Evolutionary conservation across 2,797 vertebrate genomes (phyloP), one percentile per base, ranked within the genome.

Genomic region (Australoheros facetus): DNA sequence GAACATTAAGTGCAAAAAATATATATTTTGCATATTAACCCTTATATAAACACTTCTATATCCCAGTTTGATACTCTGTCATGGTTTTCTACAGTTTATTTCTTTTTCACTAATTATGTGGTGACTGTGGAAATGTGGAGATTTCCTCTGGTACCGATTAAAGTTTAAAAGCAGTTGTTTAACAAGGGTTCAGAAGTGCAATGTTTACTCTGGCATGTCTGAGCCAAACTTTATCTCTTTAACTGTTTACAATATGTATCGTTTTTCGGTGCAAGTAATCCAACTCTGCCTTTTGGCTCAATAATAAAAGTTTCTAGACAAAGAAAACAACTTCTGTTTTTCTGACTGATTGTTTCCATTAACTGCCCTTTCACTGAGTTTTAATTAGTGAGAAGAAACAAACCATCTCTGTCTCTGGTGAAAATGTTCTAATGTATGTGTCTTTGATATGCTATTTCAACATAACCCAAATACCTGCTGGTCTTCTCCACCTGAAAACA

Each of bases 271-370:
- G 78, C 54, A 83, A 82, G 53, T 88, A 32, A 78, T 77, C 23
- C 42, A 28, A 84, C 4, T 80, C 39, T 75, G 79, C 79, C 87
- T 81, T 85, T 85, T 84, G 85, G 79, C 82, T 80, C 39, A 84
- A 53, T 28, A 87, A 78, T 87, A 57, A 81, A 87, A 13, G 85
- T 93, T 91, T 91, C 93, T 78, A 88, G 30, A 53, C 19, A 56
- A 53, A 16, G 7, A 48, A 69, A 78, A 10, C 3, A 8, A 1
- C 66, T 62, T 87, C 71, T 79, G 59, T 71, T 64, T 84, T 73
- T 82, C 8, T 45, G 14, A 23, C 45, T 53, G 32, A 73, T 57
- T 57, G 30, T 57, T 57, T 58, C 56, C 14, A 6, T 77, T 51
- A 3, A 13, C 1, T 81, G 19, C 74, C 76, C 81, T 82, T 73